These are phyloP conservation scores for Salvelinus namaycush DNA, from an alignment of 2,113 vertebrate genomes.

Conservation along the genomic window DNA sequence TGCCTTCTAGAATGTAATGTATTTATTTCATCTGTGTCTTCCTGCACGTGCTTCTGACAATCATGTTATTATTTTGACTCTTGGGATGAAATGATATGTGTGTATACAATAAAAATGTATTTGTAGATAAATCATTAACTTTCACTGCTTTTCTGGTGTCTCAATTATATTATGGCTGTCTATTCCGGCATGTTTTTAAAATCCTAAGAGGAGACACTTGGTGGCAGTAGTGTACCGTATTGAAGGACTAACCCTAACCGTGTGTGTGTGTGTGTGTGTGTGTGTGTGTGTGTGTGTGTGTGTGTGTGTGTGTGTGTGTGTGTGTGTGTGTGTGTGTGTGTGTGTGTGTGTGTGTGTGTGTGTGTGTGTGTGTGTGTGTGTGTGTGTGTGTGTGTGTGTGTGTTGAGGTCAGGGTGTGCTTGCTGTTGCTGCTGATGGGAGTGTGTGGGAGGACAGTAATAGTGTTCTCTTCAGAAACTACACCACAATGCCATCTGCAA, in stretches of 20 bases:
- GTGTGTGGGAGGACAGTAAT: slow-evolving; percentile 70
- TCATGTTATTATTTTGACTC: background rate
- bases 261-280: background rate
- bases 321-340: background rate
- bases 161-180: background rate
- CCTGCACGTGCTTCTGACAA: background rate
- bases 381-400: background rate
- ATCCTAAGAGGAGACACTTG: slow-evolving; percentile 29
- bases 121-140: background rate
- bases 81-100: background rate
- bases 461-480: slow-evolving; percentile 64
- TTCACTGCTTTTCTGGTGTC: background rate
- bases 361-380: background rate
- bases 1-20: background rate
- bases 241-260: background rate
- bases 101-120: background rate
- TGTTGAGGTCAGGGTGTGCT: slow-evolving; percentile 62
- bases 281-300: too few species aligned
- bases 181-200: background rate
- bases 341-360: background rate
- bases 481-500: slow-evolving; percentile 50
- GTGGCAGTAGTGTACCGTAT: slow-evolving; percentile 51
- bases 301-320: background rate
- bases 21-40: slow-evolving; percentile 1
- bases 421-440: slow-evolving; percentile 56